Percentiles rank a stretch among this genome's conserved stretches.
phyloP scores from a whole-genome alignment of 2,888 invertebrate species.

The Synanthedon tipuliformis region DNA sequence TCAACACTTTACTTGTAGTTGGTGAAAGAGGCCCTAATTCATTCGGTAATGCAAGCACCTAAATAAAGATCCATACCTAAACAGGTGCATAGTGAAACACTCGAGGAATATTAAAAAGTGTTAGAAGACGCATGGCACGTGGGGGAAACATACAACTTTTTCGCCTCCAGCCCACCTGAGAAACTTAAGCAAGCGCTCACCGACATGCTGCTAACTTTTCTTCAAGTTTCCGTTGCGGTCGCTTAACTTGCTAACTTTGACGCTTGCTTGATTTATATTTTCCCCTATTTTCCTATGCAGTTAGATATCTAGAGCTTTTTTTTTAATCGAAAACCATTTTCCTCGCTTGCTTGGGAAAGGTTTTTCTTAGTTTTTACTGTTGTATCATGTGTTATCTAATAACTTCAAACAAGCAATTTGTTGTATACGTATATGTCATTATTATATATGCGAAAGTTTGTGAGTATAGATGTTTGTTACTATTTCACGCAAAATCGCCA shows the following conservation, averaged over 20 bases:
- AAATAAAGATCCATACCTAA: neutral
- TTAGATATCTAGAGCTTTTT: neutral
- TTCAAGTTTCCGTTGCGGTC: neutral
- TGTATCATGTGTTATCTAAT: too few species aligned
- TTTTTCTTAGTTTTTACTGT: too few species aligned
- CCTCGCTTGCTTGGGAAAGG: too few species aligned
- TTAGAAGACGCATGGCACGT: constrained; percentile 15
- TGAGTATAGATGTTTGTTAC: too few species aligned
- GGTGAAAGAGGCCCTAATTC: too few species aligned
- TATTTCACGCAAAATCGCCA: too few species aligned
- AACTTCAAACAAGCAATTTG: too few species aligned
- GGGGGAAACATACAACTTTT: constrained; percentile 18
- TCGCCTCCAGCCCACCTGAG: constrained; percentile 1
- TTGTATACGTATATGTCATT: too few species aligned
- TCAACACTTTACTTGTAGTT: too few species aligned
- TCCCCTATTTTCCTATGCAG: neutral
- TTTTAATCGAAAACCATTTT: too few species aligned
- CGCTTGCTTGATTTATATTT: neutral
- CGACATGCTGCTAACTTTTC: neutral
- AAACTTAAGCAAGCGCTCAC: neutral
- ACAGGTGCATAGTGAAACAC: neutral
- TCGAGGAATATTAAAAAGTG: constrained; percentile 20
- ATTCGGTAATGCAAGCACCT: constrained; percentile 1
- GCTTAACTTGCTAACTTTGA: neutral
- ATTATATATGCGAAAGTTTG: too few species aligned